Base-by-base conservation (phyloP, 2,113 vertebrate species). In the Calyptommatus sinebrachiatus region DNA sequence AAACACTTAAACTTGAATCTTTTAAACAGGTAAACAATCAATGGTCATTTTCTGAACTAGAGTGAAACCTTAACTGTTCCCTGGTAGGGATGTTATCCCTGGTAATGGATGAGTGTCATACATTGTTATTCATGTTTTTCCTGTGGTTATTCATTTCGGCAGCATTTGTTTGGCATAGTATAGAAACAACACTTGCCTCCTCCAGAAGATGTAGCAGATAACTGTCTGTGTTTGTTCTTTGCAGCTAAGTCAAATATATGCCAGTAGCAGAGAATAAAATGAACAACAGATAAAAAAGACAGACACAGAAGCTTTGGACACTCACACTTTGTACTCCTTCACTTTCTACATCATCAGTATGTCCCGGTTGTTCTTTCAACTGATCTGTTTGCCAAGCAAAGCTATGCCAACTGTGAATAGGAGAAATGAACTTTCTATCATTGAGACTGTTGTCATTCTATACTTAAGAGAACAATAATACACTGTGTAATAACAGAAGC, bases 401-500 rank as follows among this genome's bases (percentile, higher is more conserved):
- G 78, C 1, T 4, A 45, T 86, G 88, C 89, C 91, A 91, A 86
- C 71, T 87, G 87, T 66, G 28, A 75, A 71, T 77, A 88, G 83
- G 88, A 89, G 60, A 85, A 50, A 79, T 85, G 88, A 90, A 83
- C 78, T 85, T 90, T 87, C 89, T 92, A 93, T 93, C 89, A 82
- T 84, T 85, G 91, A 90, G 90, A 88, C 93, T 90, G 92, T 94
- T 89, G 92, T 90, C 84, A 88, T 92, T 89, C 92, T 88, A 92
- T 91, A 82, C 90, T 89, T 81, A 93, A 89, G 92, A 89, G 83
- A 71, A 50, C 41, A 82, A 75, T 86, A 86, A 62, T 94, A 90
- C 92, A 41, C 2, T 41, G 35, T 41, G 5, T 41, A 41, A 41
- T 41, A 41, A 41, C 35, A 41, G 35, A 41, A 41, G 35, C 35